These are phyloP conservation scores for Pammene aurita DNA, from an alignment of 2,888 invertebrate species.

Conservation along the genomic window DNA sequence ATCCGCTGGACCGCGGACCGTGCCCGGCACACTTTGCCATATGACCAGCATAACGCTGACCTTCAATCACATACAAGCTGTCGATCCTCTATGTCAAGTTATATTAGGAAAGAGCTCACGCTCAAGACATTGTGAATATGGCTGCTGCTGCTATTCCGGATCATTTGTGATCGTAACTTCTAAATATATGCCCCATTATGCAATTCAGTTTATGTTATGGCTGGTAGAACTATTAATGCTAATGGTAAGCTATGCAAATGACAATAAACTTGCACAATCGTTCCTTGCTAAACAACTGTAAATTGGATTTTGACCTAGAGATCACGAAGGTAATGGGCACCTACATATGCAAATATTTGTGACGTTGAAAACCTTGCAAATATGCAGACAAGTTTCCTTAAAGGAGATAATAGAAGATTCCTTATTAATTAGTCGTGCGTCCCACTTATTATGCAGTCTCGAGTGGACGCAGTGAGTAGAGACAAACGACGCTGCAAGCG, in stretches of 20 bases:
- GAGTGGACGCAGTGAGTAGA: slow-evolving; percentile 35
- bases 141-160: slow-evolving; percentile 43
- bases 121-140: not conserved
- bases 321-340: not conserved
- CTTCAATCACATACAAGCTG: not conserved
- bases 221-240: slow-evolving; percentile 15
- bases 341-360: slow-evolving; percentile 21
- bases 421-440: slow-evolving; percentile 29
- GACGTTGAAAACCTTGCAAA: slow-evolving; percentile 3
- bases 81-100: not conserved
- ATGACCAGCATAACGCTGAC: slow-evolving; percentile 2
- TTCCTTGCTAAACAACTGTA: slow-evolving; percentile 7
- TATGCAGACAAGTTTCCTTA: slow-evolving; percentile 18
- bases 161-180: slow-evolving; percentile 37
- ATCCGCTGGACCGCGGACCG: slow-evolving; percentile 55
- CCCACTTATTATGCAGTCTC: slow-evolving; percentile 43
- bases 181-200: slow-evolving; percentile 29
- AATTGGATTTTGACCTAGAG: not conserved
- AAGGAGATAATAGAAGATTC: slow-evolving; percentile 5
- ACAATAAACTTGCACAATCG: slow-evolving; percentile 3
- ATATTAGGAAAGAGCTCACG: not conserved
- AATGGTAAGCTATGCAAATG: slow-evolving; percentile 24
- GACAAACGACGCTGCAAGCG: slow-evolving; percentile 43
- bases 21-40: slow-evolving; percentile 35
- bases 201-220: slow-evolving; percentile 23